Evolutionary conservation across 1,140 invertebrate species (phyloP), one percentile per base, ranked within the genome.

Genomic region (Philotrypesis tridentata): DNA sequence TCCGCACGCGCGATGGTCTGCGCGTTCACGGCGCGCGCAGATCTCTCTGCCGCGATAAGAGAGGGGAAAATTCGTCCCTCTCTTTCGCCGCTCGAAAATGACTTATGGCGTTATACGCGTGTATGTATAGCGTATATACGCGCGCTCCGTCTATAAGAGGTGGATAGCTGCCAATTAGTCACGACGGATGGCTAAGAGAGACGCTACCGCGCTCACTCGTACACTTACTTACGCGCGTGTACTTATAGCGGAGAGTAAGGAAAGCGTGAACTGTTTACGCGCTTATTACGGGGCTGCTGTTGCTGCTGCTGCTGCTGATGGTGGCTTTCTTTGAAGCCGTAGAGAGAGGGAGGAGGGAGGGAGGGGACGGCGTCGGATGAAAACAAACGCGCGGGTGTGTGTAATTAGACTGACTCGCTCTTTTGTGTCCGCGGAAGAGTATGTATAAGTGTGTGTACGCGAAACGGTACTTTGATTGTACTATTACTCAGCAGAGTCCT

Each of bases 191-290:
- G 33, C 60, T 40, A 40, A 37, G 65, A 40, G 14, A 17, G 65
- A 65, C 14, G 67, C 25, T 11, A 48, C n/a, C n/a, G n/a, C n/a
- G n/a, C n/a, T n/a, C n/a, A n/a, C n/a, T n/a, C 23, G 33, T 11
- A 60, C 33, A 27, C 65, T 37, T 43, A 60, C 40, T 25, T n/a
- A 80, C 87, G 85, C 88, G 86, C 85, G 85, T n/a, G n/a, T n/a
- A n/a, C n/a, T n/a, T n/a, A n/a, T n/a, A n/a, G 82, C 86, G 67
- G 27, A 68, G 6, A 80, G 76, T 82, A 81, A 86, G 87, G 87
- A 89, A 89, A 90, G 88, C 87, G 89, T 89, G 82, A 88, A 90
- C 84, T 87, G 88, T 80, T 89, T 88, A 86, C 85, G 87, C 87
- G 87, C 61, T 89, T 87, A 86, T 86, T 90, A 87, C 80, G 70